These are phyloP conservation scores for Anguilla rostrata DNA, from an alignment of 2,113 vertebrate species.

Conservation along the genomic window DNA sequence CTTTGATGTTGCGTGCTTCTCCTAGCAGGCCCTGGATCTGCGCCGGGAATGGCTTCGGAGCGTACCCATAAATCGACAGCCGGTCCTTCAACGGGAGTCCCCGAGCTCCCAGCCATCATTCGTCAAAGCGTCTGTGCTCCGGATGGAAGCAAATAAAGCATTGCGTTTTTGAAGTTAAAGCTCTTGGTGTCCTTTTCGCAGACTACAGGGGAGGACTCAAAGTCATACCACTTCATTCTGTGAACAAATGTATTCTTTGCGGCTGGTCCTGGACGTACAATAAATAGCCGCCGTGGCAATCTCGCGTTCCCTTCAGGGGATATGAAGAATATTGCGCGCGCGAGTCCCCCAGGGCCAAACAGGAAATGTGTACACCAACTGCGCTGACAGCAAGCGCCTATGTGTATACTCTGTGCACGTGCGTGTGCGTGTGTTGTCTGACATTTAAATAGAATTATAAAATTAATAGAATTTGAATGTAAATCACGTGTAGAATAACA, in stretches of 20 bases:
- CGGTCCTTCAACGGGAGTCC: slow-evolving; percentile 85
- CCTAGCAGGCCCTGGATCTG: slow-evolving; percentile 88
- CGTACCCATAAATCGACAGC: slow-evolving; percentile 87
- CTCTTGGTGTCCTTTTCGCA: slow-evolving; percentile 73
- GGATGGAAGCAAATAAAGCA: slow-evolving; percentile 75
- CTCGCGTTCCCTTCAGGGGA: slow-evolving; percentile 82
- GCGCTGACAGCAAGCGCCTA: neutral
- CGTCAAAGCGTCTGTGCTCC: slow-evolving; percentile 77
- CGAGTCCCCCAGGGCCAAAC: slow-evolving; percentile 1
- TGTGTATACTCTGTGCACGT: neutral
- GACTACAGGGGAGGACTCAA: slow-evolving; percentile 56
- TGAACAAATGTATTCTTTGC: slow-evolving; percentile 64
- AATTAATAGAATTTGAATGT: no score
- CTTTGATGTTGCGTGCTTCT: slow-evolving; percentile 98
- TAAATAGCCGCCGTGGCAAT: slow-evolving; percentile 65
- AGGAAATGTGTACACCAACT: slow-evolving; percentile 2
- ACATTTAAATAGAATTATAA: no score
- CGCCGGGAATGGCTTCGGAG: slow-evolving; percentile 78
- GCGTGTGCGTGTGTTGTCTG: neutral
- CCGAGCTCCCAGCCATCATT: slow-evolving; percentile 77
- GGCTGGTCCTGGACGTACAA: slow-evolving; percentile 18
- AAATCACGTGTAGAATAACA: no score
- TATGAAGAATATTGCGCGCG: slow-evolving; percentile 71
- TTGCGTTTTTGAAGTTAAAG: slow-evolving; percentile 65
- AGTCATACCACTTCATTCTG: slow-evolving; percentile 60